These are phyloP conservation scores for Diadegma fenestrale DNA, from an alignment of 2,888 invertebrate species.

Conservation along the genomic window DNA sequence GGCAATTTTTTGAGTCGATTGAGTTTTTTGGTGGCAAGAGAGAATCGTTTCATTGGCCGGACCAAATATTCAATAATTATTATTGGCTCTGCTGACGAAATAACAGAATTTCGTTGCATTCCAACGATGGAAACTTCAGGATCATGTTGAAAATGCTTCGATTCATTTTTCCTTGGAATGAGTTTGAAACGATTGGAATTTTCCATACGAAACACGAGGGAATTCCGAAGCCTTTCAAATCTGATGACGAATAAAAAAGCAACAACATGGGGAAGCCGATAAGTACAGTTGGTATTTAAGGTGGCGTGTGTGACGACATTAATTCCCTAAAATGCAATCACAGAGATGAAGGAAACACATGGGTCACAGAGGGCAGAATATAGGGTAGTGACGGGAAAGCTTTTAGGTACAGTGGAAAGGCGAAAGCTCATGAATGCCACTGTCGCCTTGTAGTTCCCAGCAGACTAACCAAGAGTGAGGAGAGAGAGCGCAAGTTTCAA, in stretches of 20 bases:
- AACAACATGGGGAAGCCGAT: neutral
- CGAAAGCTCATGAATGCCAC: slow-evolving; percentile 27
- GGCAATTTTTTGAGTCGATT: no score
- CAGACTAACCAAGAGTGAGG: slow-evolving; percentile 39
- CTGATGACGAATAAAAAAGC: neutral
- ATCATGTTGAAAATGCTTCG: no score
- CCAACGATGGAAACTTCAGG: no score
- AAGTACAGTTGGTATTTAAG: slow-evolving; percentile 25
- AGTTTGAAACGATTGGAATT: neutral
- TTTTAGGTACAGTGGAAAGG: slow-evolving; percentile 52
- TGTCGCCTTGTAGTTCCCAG: slow-evolving; percentile 38
- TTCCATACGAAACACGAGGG: neutral
- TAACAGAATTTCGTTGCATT: no score
- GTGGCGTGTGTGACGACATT: slow-evolving; percentile 9
- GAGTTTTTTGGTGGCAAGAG: no score
- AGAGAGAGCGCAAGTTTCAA: slow-evolving; percentile 43
- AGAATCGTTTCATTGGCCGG: no score
- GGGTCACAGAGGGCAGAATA: slow-evolving; percentile 22
- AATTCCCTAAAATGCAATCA: slow-evolving; percentile 37
- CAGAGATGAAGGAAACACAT: slow-evolving; percentile 3
- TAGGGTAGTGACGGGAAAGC: slow-evolving; percentile 49
- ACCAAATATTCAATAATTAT: no score
- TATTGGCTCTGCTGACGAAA: no score
- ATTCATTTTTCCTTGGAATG: neutral
- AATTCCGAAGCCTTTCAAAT: neutral